These are phyloP conservation scores for Scaeva pyrastri DNA, from an alignment of 2,888 invertebrate species.

Conservation along the genomic window DNA sequence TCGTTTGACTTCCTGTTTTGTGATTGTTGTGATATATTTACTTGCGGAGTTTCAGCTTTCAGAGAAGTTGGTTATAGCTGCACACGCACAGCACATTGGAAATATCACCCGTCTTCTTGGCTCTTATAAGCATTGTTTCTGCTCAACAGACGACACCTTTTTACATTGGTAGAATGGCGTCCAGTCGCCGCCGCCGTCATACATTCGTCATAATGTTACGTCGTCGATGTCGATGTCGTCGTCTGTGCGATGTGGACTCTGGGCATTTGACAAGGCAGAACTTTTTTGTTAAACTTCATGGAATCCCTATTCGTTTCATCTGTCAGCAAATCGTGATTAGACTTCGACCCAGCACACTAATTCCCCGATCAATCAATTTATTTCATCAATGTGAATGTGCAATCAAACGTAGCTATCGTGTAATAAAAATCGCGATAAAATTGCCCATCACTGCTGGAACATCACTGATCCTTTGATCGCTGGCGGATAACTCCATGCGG, in stretches of 20 bases:
- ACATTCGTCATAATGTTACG: conserved; percentile 56
- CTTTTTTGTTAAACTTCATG: conserved; percentile 14
- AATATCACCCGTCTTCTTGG: neutral
- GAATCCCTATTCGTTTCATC: conserved; percentile 38
- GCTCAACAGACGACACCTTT: conserved; percentile 55
- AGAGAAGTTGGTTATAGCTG: conserved; percentile 13
- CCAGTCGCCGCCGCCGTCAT: conserved; percentile 30
- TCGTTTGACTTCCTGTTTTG: conserved; percentile 68
- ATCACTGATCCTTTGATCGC: conserved; percentile 70
- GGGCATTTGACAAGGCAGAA: neutral
- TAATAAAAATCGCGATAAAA: conserved; percentile 74
- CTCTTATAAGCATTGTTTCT: conserved; percentile 19
- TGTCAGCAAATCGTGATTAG: conserved; percentile 62
- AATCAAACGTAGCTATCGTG: conserved; percentile 73
- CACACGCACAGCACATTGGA: neutral
- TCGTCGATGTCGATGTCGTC: neutral
- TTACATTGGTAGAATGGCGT: conserved; percentile 35
- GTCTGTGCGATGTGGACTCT: conserved; percentile 31
- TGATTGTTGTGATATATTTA: conserved; percentile 22
- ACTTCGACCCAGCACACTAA: conserved; percentile 59
- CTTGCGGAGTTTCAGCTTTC: conserved; percentile 40
- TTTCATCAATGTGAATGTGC: conserved; percentile 68
- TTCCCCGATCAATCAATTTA: conserved; percentile 73
- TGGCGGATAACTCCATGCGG: conserved; percentile 68
- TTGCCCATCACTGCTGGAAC: conserved; percentile 52